Evolutionary conservation across 2,113 vertebrate species (phyloP).

Genomic region (Myanophis thanlyinensis): DNA sequence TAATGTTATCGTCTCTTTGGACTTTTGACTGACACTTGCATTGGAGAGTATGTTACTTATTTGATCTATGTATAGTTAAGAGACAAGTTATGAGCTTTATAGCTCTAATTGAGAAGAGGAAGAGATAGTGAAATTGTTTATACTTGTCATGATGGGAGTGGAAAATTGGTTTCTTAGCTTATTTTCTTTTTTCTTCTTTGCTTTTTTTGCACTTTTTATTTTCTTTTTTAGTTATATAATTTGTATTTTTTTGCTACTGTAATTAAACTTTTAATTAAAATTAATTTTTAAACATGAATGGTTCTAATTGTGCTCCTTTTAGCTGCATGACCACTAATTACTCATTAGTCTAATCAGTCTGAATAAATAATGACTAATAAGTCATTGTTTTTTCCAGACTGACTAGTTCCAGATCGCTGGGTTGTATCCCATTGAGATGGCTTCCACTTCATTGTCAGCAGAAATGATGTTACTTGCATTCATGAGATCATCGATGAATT

Average conservation of each 20-base stretch:
- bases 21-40: background rate
- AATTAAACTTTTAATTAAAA: background rate
- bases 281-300: background rate
- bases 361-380: too few relatives aligned
- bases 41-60: background rate
- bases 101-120: background rate
- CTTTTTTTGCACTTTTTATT: too few relatives aligned
- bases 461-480: background rate
- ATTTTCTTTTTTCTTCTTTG: background rate
- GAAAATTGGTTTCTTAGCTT: background rate
- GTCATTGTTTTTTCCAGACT: background rate
- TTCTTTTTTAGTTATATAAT: background rate
- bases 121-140: background rate
- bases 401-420: background rate
- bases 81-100: background rate
- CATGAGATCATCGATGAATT: background rate
- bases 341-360: background rate
- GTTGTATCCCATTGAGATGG: background rate
- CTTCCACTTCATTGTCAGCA: background rate
- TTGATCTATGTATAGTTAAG: background rate
- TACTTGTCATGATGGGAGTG: background rate
- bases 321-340: background rate
- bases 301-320: background rate
- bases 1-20: background rate
- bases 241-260: background rate